Base-by-base conservation (phyloP, 2,113 vertebrate genomes). In the Anarrhichthys ocellatus region DNA sequence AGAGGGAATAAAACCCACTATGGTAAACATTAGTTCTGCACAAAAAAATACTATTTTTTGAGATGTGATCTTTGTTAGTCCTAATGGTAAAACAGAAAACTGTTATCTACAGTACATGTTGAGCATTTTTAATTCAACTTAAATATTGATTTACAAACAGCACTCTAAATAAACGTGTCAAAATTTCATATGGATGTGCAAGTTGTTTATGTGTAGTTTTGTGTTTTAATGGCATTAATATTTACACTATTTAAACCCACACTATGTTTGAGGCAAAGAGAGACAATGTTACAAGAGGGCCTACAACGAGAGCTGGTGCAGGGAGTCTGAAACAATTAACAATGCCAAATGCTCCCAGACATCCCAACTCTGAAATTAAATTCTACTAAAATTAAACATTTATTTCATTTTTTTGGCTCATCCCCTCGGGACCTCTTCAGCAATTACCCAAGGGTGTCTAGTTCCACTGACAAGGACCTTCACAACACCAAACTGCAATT, bases 271-370 rank as follows among this genome's bases (percentile, higher is more conserved):
- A 36, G 27, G 10, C 32, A 10, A 34, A 34, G 22, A 56, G 13
- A n/a, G 76, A 15, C 5, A 5, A 36, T 8, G 50, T 58, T 58
- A 69, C 11, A 61, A 20, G 18, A 77, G 15, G 46, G 8, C 50
- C 40, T 54, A 32, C 24, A 70, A 29, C 65, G 54, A 63, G 58
- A 56, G 36, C 52, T 74, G 69, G 48, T 17, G 42, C 50, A 7
- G 15, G 11, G 5, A 36, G 15, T 48, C 10, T 17, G 7, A 64
- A 66, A 65, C 42, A 36, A 66, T 80, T 78, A 32, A 32, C 75
- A 62, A 61, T 79, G 78, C 44, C 73, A 81, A 81, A 65, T 40
- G 24, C 48, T 80, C 52, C 9, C 29, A 76, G 52, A 74, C 18
- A 36, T 72, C n/a, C 65, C 8, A 38, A 80, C 48, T 76, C 17